Conservation (phyloP, 2,797 vertebrate genomes). For the Chanos chanos region DNA sequence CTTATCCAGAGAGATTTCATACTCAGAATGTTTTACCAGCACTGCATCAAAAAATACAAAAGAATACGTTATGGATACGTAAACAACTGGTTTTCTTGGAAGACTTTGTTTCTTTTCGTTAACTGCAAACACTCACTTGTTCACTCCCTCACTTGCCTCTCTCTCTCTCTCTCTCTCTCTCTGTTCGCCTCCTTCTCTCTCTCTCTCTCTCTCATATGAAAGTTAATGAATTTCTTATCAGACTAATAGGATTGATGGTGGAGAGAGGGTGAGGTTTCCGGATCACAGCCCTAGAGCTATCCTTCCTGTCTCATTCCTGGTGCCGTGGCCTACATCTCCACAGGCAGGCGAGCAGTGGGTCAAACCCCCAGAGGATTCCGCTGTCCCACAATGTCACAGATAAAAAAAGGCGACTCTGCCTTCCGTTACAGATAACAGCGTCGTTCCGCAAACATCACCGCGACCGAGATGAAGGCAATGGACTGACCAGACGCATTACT, state of each 20-base stretch:
- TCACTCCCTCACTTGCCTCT: not conserved
- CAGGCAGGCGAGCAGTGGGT: not conserved
- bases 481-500: not conserved
- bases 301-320: not conserved
- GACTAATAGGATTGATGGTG: constrained; percentile 13
- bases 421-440: constrained; percentile 23
- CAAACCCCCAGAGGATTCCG: constrained; percentile 22
- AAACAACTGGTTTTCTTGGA: too few species aligned
- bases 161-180: not conserved
- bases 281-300: constrained; percentile 10
- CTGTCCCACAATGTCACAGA: constrained; percentile 20
- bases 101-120: too few species aligned
- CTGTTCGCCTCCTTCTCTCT: not conserved
- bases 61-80: too few species aligned
- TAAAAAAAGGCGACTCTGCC: constrained; percentile 31
- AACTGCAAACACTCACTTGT: too few species aligned
- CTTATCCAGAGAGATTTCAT: too few species aligned
- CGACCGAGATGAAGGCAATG: not conserved
- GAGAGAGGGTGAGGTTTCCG: constrained; percentile 33
- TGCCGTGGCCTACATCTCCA: constrained; percentile 18
- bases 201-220: not conserved
- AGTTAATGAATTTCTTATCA: constrained; percentile 14
- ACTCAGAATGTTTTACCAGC: too few species aligned
- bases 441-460: constrained; percentile 5
- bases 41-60: too few species aligned